Percentiles rank a stretch among this genome's conserved stretches.
Evolutionary conservation across 2,888 invertebrate species (phyloP).

Genomic region (Drosophila subquinaria): DNA sequence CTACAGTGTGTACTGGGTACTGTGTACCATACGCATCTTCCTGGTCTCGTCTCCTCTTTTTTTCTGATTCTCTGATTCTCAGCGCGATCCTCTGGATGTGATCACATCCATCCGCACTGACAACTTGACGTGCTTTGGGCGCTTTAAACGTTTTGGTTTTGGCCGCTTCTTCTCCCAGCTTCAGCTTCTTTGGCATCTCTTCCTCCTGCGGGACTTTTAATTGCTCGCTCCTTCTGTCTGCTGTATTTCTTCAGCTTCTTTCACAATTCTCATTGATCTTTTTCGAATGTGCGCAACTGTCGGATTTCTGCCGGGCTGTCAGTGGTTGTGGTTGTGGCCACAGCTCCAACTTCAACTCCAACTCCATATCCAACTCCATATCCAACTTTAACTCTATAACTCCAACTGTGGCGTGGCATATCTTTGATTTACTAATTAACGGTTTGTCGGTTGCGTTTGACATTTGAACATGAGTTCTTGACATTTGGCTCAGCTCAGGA

Average conservation of each 20-base stretch:
- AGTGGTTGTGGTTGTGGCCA: slow-evolving; percentile 54
- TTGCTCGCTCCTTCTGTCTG: slow-evolving; percentile 65
- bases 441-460: slow-evolving; percentile 84
- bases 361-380: slow-evolving; percentile 7
- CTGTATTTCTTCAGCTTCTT: slow-evolving; percentile 74
- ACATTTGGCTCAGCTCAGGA: slow-evolving; percentile 71
- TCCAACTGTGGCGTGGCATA: slow-evolving; percentile 67
- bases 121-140: slow-evolving; percentile 81
- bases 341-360: slow-evolving; percentile 23
- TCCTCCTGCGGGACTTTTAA: slow-evolving; percentile 61
- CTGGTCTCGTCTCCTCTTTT: slow-evolving; percentile 21
- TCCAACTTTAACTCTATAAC: slow-evolving; percentile 5
- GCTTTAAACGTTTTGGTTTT: slow-evolving; percentile 42
- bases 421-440: slow-evolving; percentile 84
- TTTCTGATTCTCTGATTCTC: slow-evolving; percentile 40
- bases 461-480: slow-evolving; percentile 83
- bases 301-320: slow-evolving; percentile 67
- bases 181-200: background rate
- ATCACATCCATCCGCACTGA: slow-evolving; percentile 66
- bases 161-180: slow-evolving; percentile 8
- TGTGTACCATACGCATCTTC: slow-evolving; percentile 42
- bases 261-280: slow-evolving; percentile 83
- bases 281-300: slow-evolving; percentile 79
- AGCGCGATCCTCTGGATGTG: slow-evolving; percentile 58
- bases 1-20: slow-evolving; percentile 32